Percentiles rank a stretch among this genome's conserved stretches.
Evolutionary conservation across 2,797 vertebrate species (phyloP).

Genomic region (Anguilla marmorata): DNA sequence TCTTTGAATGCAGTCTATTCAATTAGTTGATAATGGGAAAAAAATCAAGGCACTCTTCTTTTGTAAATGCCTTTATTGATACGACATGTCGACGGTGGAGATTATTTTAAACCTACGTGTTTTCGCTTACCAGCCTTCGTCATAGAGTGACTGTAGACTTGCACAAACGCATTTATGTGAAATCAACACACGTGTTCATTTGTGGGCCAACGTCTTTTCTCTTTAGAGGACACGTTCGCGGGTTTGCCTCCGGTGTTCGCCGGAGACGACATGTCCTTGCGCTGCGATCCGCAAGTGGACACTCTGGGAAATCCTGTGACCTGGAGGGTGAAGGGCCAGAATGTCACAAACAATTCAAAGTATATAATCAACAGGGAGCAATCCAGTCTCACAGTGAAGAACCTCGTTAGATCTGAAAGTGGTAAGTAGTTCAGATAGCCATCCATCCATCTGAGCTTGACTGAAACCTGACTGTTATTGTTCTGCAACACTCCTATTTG

Average conservation of each 20-base stretch:
- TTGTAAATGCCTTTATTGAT: too few relatives aligned
- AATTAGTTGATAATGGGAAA: too few relatives aligned
- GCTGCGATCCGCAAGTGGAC: slow-evolving; percentile 31
- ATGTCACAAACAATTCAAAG: slow-evolving; percentile 11
- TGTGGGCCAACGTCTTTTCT: not conserved
- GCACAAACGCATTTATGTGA: not conserved
- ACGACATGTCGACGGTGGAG: too few relatives aligned
- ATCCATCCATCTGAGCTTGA: not conserved
- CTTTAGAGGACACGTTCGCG: slow-evolving; percentile 25
- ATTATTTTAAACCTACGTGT: too few relatives aligned
- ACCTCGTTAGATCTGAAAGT: slow-evolving; percentile 40
- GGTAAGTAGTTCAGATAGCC: slow-evolving; percentile 55
- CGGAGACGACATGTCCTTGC: slow-evolving; percentile 45
- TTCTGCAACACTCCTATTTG: not conserved
- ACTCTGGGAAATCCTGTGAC: not conserved
- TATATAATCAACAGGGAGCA: not conserved
- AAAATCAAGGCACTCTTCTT: too few relatives aligned
- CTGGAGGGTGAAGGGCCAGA: fast-evolving
- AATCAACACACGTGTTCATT: not conserved
- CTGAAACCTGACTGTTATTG: not conserved
- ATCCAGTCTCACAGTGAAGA: slow-evolving; percentile 44
- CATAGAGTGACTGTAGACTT: not conserved
- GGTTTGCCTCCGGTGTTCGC: slow-evolving; percentile 19
- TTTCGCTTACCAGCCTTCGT: too few relatives aligned
- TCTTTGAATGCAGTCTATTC: too few relatives aligned